Evolutionary conservation across 92 coral and sea anemone genomes (phyloP).

Genomic region (Virgularia gustaviana): DNA sequence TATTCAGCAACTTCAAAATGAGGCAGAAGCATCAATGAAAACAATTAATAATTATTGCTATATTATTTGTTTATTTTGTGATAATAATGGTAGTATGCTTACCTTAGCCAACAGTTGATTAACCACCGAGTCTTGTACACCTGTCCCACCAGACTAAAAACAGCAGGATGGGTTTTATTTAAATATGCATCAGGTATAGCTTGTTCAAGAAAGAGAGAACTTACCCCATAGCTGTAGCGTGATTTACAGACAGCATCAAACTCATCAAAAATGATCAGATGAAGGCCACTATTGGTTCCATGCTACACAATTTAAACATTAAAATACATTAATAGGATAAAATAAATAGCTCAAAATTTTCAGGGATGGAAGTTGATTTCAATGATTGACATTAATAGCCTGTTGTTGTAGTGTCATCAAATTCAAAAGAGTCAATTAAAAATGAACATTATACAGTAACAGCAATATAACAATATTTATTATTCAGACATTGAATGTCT

Average conservation of each 20-base stretch:
- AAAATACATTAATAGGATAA: neutral
- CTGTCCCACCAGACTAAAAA: slow-evolving; percentile 89
- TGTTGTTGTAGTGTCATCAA: no score
- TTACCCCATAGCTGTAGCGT: slow-evolving; percentile 92
- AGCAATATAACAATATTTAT: no score
- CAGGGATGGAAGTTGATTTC: neutral
- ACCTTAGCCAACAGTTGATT: slow-evolving; percentile 96
- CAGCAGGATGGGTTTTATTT: no score
- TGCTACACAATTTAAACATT: no score
- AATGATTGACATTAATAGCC: neutral
- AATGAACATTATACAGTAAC: no score
- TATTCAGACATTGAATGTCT: no score
- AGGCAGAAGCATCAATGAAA: slow-evolving; percentile 1
- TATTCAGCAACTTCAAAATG: neutral
- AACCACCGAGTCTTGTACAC: slow-evolving; percentile 99
- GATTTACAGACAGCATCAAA: slow-evolving; percentile 99
- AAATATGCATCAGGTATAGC: neutral
- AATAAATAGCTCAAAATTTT: neutral
- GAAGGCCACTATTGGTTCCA: slow-evolving; percentile 90
- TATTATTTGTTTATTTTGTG: no score
- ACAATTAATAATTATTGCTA: no score
- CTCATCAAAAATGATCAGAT: slow-evolving; percentile 94
- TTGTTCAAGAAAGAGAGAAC: slow-evolving; percentile 35
- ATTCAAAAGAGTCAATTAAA: no score
- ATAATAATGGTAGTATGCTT: neutral